Percentiles rank a stretch among this genome's conserved stretches.
Evolutionary conservation across 2,797 vertebrate genomes (phyloP).

Genomic region (Ammospiza maritima): DNA sequence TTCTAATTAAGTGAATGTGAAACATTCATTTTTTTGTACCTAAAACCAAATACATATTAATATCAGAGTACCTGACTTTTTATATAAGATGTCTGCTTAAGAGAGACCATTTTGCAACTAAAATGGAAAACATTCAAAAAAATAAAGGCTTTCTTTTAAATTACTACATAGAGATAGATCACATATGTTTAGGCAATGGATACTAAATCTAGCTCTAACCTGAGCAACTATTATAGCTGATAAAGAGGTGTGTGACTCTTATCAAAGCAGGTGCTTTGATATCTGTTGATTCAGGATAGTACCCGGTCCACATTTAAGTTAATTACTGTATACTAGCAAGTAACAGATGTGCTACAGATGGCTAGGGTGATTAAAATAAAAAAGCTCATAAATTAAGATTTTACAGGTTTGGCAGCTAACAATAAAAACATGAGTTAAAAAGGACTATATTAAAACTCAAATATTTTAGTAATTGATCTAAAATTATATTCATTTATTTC

Average conservation of each 20-base stretch:
- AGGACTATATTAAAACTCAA: not conserved
- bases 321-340: constrained; percentile 35
- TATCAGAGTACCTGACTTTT: not conserved
- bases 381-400: constrained; percentile 29
- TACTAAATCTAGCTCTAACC: not conserved
- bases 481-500: not conserved
- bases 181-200: not conserved
- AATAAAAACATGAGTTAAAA: constrained; percentile 9
- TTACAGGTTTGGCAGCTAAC: constrained; percentile 18
- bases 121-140: not conserved
- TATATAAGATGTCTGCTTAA: not conserved
- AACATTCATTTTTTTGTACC: not conserved
- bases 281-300: constrained; percentile 11
- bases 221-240: not conserved
- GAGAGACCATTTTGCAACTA: not conserved
- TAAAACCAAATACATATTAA: not conserved
- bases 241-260: not conserved
- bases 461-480: not conserved
- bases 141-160: not conserved
- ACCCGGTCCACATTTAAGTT: constrained; percentile 32
- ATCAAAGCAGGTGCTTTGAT: constrained; percentile 22
- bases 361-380: constrained; percentile 43
- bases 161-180: not conserved
- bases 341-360: constrained; percentile 65
- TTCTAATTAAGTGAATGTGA: not conserved